These are phyloP conservation scores for Tachyglossus aculeatus DNA, from an alignment of 2,797 vertebrate species.

Conservation along the genomic window DNA sequence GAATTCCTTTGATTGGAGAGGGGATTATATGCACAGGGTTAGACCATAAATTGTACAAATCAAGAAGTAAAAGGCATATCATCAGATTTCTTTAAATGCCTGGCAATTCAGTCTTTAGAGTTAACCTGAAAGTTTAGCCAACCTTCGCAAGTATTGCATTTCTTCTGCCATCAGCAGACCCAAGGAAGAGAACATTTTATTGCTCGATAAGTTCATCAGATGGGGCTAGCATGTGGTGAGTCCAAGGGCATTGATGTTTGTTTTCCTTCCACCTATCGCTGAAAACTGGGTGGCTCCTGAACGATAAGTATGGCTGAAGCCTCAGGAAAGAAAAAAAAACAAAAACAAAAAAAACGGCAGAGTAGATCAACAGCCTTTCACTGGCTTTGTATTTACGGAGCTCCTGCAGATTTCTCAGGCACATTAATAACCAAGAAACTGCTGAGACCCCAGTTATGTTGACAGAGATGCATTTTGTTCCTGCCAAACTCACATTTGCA, in stretches of 20 bases:
- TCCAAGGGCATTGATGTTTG: slow-evolving; percentile 23
- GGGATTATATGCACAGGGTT: neutral
- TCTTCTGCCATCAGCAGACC: slow-evolving; percentile 1
- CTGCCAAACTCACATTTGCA: slow-evolving; percentile 45
- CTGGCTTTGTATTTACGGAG: slow-evolving; percentile 37
- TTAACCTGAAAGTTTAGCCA: slow-evolving; percentile 19
- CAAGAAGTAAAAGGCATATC: too few relatives aligned
- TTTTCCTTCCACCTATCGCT: slow-evolving; percentile 30
- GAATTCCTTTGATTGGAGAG: neutral
- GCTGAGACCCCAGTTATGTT: slow-evolving; percentile 41
- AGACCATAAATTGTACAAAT: neutral
- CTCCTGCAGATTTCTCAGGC: slow-evolving; percentile 57
- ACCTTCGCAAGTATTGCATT: slow-evolving; percentile 23
- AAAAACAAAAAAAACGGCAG: slow-evolving; percentile 1
- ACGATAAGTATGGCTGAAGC: neutral
- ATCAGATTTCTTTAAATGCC: neutral
- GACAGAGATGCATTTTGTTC: slow-evolving; percentile 51
- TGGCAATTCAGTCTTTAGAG: neutral
- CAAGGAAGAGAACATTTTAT: neutral
- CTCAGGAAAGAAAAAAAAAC: slow-evolving; percentile 42
- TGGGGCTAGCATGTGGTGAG: slow-evolving; percentile 3
- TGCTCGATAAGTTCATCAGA: slow-evolving; percentile 11
- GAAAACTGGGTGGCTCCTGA: slow-evolving; percentile 29
- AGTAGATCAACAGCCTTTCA: slow-evolving; percentile 26
- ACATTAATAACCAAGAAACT: slow-evolving; percentile 68